These are phyloP conservation scores for Mus spicilegus DNA, from an alignment of 2,113 vertebrate species.

Conservation along the genomic window DNA sequence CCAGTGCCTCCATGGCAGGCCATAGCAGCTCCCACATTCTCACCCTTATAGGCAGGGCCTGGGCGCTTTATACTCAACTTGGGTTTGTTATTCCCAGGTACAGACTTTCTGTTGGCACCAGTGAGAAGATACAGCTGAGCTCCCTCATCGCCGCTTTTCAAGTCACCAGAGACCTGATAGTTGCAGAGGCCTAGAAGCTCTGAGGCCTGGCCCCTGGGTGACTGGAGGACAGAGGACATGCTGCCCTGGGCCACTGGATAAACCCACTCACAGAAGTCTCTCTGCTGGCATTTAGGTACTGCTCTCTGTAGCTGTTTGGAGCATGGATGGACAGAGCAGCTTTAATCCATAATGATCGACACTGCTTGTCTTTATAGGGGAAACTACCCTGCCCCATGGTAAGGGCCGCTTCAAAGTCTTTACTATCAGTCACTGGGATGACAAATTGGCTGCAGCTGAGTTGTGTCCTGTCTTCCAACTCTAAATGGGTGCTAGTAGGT, in stretches of 20 bases:
- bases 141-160: constrained; percentile 97
- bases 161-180: constrained; percentile 94
- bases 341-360: background rate
- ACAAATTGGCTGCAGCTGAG: background rate
- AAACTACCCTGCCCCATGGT: rapidly evolving
- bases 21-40: too few relatives aligned
- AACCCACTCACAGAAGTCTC: background rate
- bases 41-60: background rate
- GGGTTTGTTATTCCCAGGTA: constrained; percentile 86
- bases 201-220: rapidly evolving
- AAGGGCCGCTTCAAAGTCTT: background rate
- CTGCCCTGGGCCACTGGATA: too few relatives aligned
- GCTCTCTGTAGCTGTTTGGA: background rate
- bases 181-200: constrained; percentile 88
- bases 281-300: background rate
- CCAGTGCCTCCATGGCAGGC: rapidly evolving
- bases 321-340: background rate
- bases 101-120: constrained; percentile 94
- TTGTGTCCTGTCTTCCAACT: background rate
- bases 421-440: background rate
- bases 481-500: background rate
- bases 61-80: background rate
- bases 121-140: constrained; percentile 97
- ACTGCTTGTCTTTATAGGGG: background rate
- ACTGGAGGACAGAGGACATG: background rate